A percentile compares a stretch with the other conserved stretches of the same genome.
Conservation (phyloP, 23 tunicate species). For the Diplosoma virens region DNA sequence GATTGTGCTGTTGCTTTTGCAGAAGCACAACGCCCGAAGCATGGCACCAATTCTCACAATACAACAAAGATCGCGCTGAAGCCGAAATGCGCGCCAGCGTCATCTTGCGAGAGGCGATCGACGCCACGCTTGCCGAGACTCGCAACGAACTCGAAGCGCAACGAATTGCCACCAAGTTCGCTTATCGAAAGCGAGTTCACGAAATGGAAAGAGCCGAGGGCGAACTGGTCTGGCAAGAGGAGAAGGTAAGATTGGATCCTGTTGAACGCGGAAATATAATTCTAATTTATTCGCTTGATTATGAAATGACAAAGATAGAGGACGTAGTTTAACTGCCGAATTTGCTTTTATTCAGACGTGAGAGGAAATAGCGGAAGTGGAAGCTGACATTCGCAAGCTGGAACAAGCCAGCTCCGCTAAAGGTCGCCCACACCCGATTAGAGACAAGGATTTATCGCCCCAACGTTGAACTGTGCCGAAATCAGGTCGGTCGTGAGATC, state of each 20-base stretch:
- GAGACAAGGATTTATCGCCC: slow-evolving; percentile 89
- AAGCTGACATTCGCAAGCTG: slow-evolving; percentile 84
- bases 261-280: no score
- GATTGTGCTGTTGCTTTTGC: neutral
- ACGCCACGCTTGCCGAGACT: slow-evolving; percentile 82
- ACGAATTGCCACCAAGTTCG: slow-evolving; percentile 85
- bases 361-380: slow-evolving; percentile 94
- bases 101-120: slow-evolving; percentile 81
- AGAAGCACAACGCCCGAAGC: slow-evolving; percentile 89
- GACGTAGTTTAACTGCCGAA: no score
- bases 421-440: slow-evolving; percentile 91
- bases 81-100: slow-evolving; percentile 92
- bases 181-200: slow-evolving; percentile 90
- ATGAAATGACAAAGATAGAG: no score
- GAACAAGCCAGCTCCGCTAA: slow-evolving; percentile 92
- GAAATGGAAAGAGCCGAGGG: slow-evolving; percentile 86
- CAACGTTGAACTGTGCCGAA: slow-evolving; percentile 88
- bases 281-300: no score
- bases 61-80: slow-evolving; percentile 93
- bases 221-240: slow-evolving; percentile 82
- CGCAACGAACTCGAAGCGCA: slow-evolving; percentile 94
- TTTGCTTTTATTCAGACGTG: slow-evolving; percentile 75
- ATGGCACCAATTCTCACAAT: slow-evolving; percentile 94
- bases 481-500: slow-evolving; percentile 56
- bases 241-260: no score